Percentiles rank a stretch among this genome's conserved stretches.
Conservation (phyloP, 2,797 vertebrate genomes). For the Tiaroga cobitis region DNA sequence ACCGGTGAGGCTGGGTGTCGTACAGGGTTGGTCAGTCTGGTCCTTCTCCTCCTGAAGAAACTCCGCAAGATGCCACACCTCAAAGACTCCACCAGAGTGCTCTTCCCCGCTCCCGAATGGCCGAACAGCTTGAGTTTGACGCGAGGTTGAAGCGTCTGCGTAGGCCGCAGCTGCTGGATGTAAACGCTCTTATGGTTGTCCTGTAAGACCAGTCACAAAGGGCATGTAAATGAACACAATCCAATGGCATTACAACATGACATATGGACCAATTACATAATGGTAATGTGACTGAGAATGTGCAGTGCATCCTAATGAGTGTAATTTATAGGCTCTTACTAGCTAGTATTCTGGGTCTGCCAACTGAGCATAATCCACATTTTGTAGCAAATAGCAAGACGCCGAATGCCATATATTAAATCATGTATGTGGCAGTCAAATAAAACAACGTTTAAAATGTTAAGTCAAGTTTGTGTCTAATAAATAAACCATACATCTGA, state of each 20-base stretch:
- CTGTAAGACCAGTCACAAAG: slow-evolving; percentile 69
- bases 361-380: background rate
- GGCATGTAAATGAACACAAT: slow-evolving; percentile 40
- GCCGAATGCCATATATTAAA: background rate
- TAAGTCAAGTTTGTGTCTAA: background rate
- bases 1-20: slow-evolving; percentile 91
- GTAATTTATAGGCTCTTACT: background rate
- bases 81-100: slow-evolving; percentile 91
- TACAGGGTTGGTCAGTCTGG: slow-evolving; percentile 82
- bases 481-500: background rate
- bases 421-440: background rate
- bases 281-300: slow-evolving; percentile 22
- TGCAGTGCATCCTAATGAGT: slow-evolving; percentile 29
- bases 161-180: slow-evolving; percentile 92
- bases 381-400: background rate
- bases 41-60: slow-evolving; percentile 91
- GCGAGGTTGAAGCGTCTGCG: slow-evolving; percentile 85
- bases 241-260: slow-evolving; percentile 11
- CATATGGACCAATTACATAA: slow-evolving; percentile 16
- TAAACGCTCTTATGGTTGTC: slow-evolving; percentile 88
- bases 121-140: slow-evolving; percentile 96
- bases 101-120: slow-evolving; percentile 88
- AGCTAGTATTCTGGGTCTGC: background rate
- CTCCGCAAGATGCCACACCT: slow-evolving; percentile 94
- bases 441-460: background rate